phyloP scores from a whole-genome alignment of 2,113 vertebrate genomes.

The Pycnonotus jocosus region DNA sequence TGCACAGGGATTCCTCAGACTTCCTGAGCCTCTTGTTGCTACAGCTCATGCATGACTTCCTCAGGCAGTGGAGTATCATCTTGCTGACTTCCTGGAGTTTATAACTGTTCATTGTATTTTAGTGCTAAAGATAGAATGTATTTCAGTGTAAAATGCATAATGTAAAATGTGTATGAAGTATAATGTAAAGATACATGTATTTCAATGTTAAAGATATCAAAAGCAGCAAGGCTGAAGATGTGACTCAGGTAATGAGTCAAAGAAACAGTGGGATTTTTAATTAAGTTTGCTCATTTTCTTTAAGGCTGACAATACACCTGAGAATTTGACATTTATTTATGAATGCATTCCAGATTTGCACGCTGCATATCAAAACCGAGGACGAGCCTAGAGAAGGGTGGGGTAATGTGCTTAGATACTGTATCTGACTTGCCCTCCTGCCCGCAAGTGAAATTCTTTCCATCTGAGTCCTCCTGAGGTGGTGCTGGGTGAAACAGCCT shows the following conservation, averaged over 20 bases:
- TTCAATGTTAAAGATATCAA: not conserved
- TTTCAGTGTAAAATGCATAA: not conserved
- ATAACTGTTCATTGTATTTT: not conserved
- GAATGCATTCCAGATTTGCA: conserved; percentile 38
- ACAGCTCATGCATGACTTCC: not conserved
- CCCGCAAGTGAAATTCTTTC: conserved; percentile 51
- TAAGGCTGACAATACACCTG: not conserved
- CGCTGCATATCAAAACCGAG: not conserved
- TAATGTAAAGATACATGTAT: not conserved
- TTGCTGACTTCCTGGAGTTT: not conserved
- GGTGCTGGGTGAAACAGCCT: not conserved
- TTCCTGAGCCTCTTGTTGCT: not conserved
- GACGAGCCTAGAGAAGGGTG: conserved; percentile 21
- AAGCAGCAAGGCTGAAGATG: not conserved
- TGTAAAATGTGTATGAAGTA: not conserved
- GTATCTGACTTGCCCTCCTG: conserved; percentile 43
- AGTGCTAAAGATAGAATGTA: not conserved
- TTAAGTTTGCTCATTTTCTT: conserved; percentile 26
- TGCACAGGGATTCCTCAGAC: not conserved
- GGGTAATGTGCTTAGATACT: not conserved
- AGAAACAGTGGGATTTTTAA: conserved; percentile 24
- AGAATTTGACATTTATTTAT: conserved; percentile 39
- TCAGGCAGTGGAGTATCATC: not conserved
- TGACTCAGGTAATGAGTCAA: conserved; percentile 42
- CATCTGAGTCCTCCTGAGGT: conserved; percentile 13